Percentiles rank a stretch among this genome's conserved stretches.
These are phyloP conservation scores for Lymantria monacha DNA, from an alignment of 2,888 invertebrate genomes.

Conservation along the genomic window DNA sequence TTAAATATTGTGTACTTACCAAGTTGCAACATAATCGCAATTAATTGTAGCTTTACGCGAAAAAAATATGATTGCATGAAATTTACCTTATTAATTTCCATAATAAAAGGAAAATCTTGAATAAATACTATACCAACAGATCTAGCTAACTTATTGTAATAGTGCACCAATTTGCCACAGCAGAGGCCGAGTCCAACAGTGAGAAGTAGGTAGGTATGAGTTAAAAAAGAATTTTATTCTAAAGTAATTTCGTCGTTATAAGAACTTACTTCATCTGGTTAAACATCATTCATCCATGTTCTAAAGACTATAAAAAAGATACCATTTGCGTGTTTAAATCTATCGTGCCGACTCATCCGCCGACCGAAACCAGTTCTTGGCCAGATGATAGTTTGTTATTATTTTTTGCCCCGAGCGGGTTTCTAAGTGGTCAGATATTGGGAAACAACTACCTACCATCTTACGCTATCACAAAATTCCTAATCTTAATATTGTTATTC, in stretches of 20 bases:
- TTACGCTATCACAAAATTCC: conserved; percentile 26
- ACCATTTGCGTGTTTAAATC: conserved; percentile 56
- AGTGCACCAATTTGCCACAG: too few species aligned
- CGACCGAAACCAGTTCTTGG: conserved; percentile 64
- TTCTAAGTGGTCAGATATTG: conserved; percentile 41
- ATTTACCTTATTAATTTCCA: too few species aligned
- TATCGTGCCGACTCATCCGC: conserved; percentile 57
- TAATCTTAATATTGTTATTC: too few species aligned
- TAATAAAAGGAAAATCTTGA: too few species aligned
- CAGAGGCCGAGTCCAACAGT: too few species aligned
- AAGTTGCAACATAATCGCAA: neutral
- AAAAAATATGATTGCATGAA: too few species aligned
- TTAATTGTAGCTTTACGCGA: too few species aligned
- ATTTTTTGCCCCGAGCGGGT: conserved; percentile 57
- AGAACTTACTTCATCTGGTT: conserved; percentile 14
- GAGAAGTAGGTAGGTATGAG: too few species aligned
- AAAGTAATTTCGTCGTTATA: conserved; percentile 10
- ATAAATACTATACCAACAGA: too few species aligned
- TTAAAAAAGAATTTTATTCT: too few species aligned
- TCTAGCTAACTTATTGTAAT: too few species aligned
- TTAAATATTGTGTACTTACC: neutral
- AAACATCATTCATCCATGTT: conserved; percentile 27
- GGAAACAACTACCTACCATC: conserved; percentile 37
- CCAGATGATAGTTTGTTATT: conserved; percentile 74
- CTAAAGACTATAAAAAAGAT: conserved; percentile 47